These are phyloP conservation scores for Ispidina picta DNA, from an alignment of 2,797 vertebrate species.

Conservation along the genomic window DNA sequence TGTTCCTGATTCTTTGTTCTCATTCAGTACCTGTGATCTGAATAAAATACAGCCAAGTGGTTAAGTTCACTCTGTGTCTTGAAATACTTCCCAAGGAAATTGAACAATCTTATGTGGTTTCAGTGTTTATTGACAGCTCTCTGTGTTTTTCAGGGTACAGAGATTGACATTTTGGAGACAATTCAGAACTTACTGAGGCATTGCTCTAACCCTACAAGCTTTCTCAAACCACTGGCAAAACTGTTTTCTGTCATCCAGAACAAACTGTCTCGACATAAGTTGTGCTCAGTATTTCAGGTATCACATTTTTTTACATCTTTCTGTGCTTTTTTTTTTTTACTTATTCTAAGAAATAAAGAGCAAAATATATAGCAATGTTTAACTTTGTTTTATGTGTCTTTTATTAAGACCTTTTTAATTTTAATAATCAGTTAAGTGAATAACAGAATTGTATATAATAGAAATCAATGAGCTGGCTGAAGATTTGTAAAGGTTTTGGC, in stretches of 20 bases:
- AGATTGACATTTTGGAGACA: slow-evolving; percentile 91
- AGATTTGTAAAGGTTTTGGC: not conserved
- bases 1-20: not conserved
- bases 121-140: not conserved
- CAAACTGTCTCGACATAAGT: slow-evolving; percentile 88
- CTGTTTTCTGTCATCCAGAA: slow-evolving; percentile 89
- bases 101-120: not conserved
- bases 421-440: not conserved
- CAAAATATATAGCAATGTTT: not conserved
- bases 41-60: not conserved
- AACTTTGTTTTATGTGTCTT: not conserved
- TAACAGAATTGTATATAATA: not conserved
- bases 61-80: not conserved
- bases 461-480: not conserved
- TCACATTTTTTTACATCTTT: not conserved
- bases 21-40: not conserved
- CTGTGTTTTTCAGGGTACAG: slow-evolving; percentile 83
- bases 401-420: not conserved
- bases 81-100: not conserved
- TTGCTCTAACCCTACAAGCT: slow-evolving; percentile 81
- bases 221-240: slow-evolving; percentile 89
- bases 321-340: not conserved
- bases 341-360: not conserved
- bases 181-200: slow-evolving; percentile 90
- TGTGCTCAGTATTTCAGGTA: slow-evolving; percentile 92